A percentile compares a stretch with the other conserved stretches of the same genome.
phyloP scores from a whole-genome alignment of 1,140 invertebrate species.

The Asbolus verrucosus region DNA sequence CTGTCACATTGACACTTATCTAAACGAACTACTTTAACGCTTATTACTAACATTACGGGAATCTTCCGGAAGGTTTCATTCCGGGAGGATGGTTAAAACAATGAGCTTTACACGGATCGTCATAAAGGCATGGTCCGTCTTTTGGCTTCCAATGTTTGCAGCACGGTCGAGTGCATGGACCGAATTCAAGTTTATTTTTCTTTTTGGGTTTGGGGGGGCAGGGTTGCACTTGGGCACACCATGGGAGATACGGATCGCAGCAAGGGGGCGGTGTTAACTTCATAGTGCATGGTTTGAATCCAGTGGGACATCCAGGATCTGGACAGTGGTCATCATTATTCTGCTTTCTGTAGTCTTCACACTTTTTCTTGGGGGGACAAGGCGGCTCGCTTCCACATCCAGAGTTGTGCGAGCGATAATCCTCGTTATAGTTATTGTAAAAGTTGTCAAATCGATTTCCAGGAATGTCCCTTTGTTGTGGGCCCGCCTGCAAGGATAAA shows the following conservation, averaged over 20 bases:
- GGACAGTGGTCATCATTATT: conserved; percentile 33
- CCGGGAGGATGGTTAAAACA: conserved; percentile 61
- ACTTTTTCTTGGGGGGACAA: not conserved
- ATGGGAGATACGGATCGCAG: conserved; percentile 57
- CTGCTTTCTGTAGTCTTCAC: conserved; percentile 44
- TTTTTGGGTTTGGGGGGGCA: conserved; percentile 58
- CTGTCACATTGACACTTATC: conserved; percentile 6
- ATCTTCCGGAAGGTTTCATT: conserved; percentile 58
- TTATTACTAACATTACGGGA: conserved; percentile 29
- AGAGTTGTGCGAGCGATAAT: conserved; percentile 20
- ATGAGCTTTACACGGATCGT: conserved; percentile 61
- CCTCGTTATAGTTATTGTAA: conserved; percentile 47
- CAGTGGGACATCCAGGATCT: conserved; percentile 50
- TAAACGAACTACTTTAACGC: conserved; percentile 1
- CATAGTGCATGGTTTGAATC: conserved; percentile 61
- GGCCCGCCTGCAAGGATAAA: no score
- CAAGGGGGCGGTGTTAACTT: conserved; percentile 54
- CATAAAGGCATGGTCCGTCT: conserved; percentile 60
- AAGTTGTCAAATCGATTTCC: conserved; percentile 43
- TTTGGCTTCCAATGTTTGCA: conserved; percentile 61
- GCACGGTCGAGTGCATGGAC: conserved; percentile 58
- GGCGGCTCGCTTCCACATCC: conserved; percentile 5
- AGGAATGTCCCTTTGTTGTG: no score
- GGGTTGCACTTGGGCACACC: conserved; percentile 57
- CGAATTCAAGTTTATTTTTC: conserved; percentile 41